Conservation (phyloP, 1,140 invertebrate genomes). For the Drosophila navojoa region DNA sequence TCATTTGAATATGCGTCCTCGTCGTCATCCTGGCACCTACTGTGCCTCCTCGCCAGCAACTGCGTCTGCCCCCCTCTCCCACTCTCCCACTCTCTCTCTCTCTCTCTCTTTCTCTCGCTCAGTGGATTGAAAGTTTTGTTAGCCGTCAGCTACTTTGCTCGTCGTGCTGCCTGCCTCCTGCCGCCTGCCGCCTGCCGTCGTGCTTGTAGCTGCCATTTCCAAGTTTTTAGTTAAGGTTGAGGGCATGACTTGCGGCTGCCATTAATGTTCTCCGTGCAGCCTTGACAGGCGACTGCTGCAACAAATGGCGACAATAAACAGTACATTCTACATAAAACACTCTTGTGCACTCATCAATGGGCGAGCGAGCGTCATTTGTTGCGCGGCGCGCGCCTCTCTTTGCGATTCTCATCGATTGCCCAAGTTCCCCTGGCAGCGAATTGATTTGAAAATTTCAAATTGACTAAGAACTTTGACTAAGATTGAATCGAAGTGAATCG, state of each 20-base stretch:
- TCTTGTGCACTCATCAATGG: constrained; percentile 17
- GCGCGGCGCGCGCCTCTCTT: constrained; percentile 10
- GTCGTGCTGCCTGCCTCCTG: constrained; percentile 17
- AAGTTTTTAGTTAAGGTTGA: constrained; percentile 58
- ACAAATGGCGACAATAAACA: constrained; percentile 52
- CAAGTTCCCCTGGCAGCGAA: background rate
- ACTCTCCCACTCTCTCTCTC: background rate
- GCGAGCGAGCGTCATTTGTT: constrained; percentile 13
- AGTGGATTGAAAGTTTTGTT: constrained; percentile 75
- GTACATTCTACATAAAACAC: constrained; percentile 39
- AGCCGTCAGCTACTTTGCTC: constrained; percentile 71
- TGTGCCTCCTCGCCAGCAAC: background rate
- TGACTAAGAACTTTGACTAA: too few relatives aligned
- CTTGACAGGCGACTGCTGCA: constrained; percentile 56
- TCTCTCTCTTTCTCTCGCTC: background rate
- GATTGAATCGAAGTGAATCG: too few relatives aligned
- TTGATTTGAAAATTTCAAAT: background rate
- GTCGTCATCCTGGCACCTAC: constrained; percentile 11
- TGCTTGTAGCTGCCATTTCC: constrained; percentile 10
- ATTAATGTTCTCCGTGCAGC: constrained; percentile 65
- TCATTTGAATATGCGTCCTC: constrained; percentile 76
- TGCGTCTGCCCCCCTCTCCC: background rate
- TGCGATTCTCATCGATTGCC: constrained; percentile 14
- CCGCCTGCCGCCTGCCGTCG: background rate
- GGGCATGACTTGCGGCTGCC: constrained; percentile 70